Conservation (phyloP, 2,113 vertebrate species). For the Bubo scandiacus region DNA sequence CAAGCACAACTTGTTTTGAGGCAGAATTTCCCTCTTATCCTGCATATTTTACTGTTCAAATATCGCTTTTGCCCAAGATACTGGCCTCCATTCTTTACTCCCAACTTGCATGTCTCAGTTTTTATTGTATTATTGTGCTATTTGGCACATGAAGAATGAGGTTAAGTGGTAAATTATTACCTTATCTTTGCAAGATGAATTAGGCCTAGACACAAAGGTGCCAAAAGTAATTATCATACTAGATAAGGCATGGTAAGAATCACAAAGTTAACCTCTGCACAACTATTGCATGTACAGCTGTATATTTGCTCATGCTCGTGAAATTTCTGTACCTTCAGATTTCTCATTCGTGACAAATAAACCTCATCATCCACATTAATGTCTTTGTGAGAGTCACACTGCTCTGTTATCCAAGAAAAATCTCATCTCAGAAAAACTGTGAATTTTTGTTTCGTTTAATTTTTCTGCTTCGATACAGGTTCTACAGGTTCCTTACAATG, state of each 20-base stretch:
- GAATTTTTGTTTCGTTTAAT: neutral
- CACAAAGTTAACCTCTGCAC: neutral
- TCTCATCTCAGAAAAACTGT: rapidly evolving
- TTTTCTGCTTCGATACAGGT: neutral
- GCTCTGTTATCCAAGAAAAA: neutral
- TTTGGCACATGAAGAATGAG: neutral
- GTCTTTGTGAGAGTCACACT: neutral
- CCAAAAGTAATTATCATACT: constrained; percentile 3
- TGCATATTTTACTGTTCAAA: neutral
- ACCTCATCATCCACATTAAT: rapidly evolving
- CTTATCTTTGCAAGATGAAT: constrained; percentile 22
- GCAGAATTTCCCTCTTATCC: neutral
- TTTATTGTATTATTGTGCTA: neutral
- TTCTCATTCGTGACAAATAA: neutral
- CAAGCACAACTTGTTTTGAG: neutral
- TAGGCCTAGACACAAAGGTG: constrained; percentile 19
- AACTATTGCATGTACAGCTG: rapidly evolving
- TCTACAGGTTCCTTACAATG: neutral
- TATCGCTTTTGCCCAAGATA: neutral
- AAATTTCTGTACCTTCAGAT: neutral
- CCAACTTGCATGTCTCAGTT: constrained; percentile 7
- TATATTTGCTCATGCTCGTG: neutral
- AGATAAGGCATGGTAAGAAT: neutral
- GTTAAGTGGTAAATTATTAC: neutral
- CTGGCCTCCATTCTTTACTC: constrained; percentile 21